Percentiles rank a stretch among this genome's conserved stretches.
Evolutionary conservation across 2,797 vertebrate genomes (phyloP).

Genomic region (Epinephelus awoara): DNA sequence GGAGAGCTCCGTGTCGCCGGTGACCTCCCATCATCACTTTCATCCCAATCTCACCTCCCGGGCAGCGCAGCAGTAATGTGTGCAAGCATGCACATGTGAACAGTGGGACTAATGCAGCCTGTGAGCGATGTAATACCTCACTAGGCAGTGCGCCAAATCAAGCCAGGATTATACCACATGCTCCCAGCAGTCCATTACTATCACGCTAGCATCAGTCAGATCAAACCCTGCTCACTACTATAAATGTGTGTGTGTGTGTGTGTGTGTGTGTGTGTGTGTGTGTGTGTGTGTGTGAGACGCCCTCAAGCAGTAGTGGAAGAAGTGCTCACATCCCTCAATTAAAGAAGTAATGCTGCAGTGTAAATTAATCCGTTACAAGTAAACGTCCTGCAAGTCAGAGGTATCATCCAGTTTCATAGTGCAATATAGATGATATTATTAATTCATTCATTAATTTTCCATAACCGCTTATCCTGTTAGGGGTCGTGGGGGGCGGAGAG

Average conservation of each 20-base stretch:
- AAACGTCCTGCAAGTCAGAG: no score
- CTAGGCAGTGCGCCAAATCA: constrained; percentile 60
- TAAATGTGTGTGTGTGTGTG: constrained; percentile 5
- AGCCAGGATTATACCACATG: constrained; percentile 71
- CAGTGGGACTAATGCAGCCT: constrained; percentile 47
- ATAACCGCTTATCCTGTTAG: no score
- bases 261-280: not conserved
- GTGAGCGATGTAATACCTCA: constrained; percentile 65
- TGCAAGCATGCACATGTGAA: constrained; percentile 51
- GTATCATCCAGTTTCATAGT: no score
- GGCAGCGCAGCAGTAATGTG: constrained; percentile 48
- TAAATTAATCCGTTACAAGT: no score
- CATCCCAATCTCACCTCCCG: constrained; percentile 17
- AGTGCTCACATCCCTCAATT: not conserved
- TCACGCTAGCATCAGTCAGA: constrained; percentile 40
- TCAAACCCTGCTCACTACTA: not conserved
- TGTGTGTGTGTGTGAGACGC: not conserved
- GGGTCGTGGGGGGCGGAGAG: no score
- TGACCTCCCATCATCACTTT: constrained; percentile 43
- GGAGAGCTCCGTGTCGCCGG: not conserved
- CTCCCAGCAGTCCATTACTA: constrained; percentile 43
- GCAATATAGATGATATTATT: no score
- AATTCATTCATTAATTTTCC: no score
- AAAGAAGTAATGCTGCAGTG: not conserved
- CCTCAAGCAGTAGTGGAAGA: not conserved